phyloP scores from a whole-genome alignment of 2,888 invertebrate genomes.

The Sarcophaga subvicina region DNA sequence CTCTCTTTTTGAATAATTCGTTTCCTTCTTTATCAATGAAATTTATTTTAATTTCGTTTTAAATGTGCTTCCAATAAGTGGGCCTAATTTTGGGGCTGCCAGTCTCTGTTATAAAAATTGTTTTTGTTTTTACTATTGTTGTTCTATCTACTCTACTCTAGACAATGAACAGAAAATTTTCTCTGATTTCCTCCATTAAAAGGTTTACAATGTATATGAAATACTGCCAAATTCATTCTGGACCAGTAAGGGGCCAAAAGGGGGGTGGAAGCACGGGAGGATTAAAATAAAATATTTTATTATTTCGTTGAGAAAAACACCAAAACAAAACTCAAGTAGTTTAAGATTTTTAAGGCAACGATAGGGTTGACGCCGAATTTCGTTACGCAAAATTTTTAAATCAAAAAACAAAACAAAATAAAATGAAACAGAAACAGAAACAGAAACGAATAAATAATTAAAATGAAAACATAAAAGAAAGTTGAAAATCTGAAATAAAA shows the following conservation, averaged over 20 bases:
- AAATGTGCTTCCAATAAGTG: conserved; percentile 4
- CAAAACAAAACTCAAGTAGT: conserved; percentile 69
- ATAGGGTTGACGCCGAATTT: conserved; percentile 69
- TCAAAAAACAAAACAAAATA: conserved; percentile 34
- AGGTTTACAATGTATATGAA: conserved; percentile 64
- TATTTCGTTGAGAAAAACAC: conserved; percentile 37
- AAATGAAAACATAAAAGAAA: neutral
- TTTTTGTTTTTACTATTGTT: conserved; percentile 26
- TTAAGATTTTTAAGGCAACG: conserved; percentile 73
- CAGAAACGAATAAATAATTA: conserved; percentile 8
- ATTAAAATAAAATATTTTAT: conserved; percentile 60
- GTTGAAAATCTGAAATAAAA: neutral
- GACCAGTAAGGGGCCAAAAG: neutral
- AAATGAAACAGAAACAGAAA: conserved; percentile 13
- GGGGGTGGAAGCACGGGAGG: conserved; percentile 21
- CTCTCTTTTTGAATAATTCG: conserved; percentile 17
- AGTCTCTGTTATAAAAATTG: conserved; percentile 27
- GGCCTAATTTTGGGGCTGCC: conserved; percentile 24
- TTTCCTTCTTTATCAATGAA: conserved; percentile 59
- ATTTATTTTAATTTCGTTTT: conserved; percentile 5
- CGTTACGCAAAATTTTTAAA: conserved; percentile 54
- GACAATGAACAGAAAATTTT: conserved; percentile 64
- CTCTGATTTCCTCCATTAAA: conserved; percentile 67
- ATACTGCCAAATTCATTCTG: conserved; percentile 11
- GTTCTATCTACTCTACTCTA: conserved; percentile 18